Conservation (phyloP, 2,113 vertebrate species). For the Tetrao urogallus region DNA sequence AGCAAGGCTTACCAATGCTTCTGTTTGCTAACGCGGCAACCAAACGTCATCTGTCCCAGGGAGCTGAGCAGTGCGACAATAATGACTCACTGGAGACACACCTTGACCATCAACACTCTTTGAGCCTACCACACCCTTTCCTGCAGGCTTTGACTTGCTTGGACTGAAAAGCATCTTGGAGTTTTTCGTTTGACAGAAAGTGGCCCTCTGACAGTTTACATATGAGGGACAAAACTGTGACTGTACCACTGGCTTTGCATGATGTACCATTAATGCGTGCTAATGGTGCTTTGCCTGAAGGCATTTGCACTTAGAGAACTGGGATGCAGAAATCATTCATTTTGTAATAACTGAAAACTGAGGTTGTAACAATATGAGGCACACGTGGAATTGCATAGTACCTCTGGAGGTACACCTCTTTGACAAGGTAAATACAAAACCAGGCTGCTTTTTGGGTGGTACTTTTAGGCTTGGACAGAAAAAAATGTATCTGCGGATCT, state of each 20-base stretch:
- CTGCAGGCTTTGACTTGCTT: slow-evolving; percentile 1
- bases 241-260: rapidly evolving
- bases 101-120: neutral
- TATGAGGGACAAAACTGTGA: neutral
- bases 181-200: neutral
- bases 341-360: neutral
- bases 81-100: slow-evolving; percentile 58
- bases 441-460: neutral
- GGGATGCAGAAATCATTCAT: neutral
- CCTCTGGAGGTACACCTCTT: neutral
- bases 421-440: neutral
- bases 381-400: rapidly evolving
- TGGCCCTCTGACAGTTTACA: neutral
- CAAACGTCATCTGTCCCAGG: slow-evolving; percentile 23
- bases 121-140: slow-evolving; percentile 6
- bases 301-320: neutral
- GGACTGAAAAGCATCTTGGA: neutral
- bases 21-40: neutral
- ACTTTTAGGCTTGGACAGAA: neutral
- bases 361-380: neutral
- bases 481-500: neutral
- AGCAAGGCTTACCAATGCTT: neutral
- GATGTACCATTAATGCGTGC: neutral
- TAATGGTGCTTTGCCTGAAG: neutral
- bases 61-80: slow-evolving; percentile 5